These are phyloP conservation scores for Diprion similis DNA, from an alignment of 1,140 invertebrate species.

Conservation along the genomic window DNA sequence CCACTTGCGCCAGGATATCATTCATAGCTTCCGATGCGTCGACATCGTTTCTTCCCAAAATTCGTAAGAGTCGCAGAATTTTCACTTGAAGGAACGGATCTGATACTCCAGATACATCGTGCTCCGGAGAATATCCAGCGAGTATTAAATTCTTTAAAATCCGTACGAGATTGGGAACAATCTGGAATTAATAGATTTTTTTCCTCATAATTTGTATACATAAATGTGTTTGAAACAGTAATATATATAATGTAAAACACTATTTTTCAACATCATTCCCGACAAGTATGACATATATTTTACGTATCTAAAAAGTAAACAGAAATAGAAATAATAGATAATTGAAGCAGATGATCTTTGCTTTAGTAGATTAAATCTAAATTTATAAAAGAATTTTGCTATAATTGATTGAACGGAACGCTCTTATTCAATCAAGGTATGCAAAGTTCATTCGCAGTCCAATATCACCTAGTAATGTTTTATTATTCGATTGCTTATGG, in stretches of 20 bases:
- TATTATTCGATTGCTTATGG: too few species aligned
- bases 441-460: too few species aligned
- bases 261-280: not conserved
- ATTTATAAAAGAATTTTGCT: too few species aligned
- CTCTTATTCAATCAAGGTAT: too few species aligned
- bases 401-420: too few species aligned
- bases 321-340: too few species aligned
- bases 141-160: conserved; percentile 98
- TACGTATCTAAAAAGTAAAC: conserved; percentile 1
- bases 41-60: conserved; percentile 94
- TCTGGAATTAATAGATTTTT: conserved; percentile 70
- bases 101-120: conserved; percentile 99
- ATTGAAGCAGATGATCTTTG: too few species aligned
- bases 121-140: conserved; percentile 98
- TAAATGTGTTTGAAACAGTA: conserved; percentile 53
- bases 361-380: too few species aligned
- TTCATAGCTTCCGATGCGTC: conserved; percentile 99
- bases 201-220: conserved; percentile 32
- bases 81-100: conserved; percentile 99
- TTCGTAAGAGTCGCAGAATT: conserved; percentile 91
- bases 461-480: too few species aligned
- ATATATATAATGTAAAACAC: conserved; percentile 40
- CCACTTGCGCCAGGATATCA: conserved; percentile 98
- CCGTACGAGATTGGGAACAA: conserved; percentile 97
- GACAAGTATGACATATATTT: too few species aligned